Evolutionary conservation across 2,113 vertebrate genomes (phyloP).

Genomic region (Myotis davidii): DNA sequence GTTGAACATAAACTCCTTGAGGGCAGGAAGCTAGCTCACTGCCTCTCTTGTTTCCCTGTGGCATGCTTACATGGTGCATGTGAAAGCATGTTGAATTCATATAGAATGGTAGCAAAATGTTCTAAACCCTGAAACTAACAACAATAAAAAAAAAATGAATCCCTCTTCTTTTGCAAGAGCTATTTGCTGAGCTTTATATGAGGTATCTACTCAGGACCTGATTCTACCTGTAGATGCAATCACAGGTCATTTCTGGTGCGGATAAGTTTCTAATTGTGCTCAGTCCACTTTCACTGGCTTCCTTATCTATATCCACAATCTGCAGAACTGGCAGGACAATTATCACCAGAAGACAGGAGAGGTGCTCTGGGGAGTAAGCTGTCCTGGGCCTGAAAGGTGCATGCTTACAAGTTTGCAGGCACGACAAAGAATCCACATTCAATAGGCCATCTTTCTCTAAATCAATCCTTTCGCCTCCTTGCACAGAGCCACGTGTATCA

Average conservation of each 20-base stretch:
- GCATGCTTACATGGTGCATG: background rate
- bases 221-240: conserved; percentile 42
- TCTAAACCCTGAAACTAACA: background rate
- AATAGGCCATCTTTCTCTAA: conserved; percentile 49
- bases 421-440: conserved; percentile 34
- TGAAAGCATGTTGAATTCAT: background rate
- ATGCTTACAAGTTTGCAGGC: conserved; percentile 33
- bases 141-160: conserved; percentile 28
- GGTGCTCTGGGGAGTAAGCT: background rate
- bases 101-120: background rate
- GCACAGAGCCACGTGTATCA: background rate
- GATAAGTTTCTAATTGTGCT: conserved; percentile 63
- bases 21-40: background rate
- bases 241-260: conserved; percentile 21
- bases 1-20: conserved; percentile 13
- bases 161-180: conserved; percentile 13
- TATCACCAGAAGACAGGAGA: conserved; percentile 52
- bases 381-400: conserved; percentile 39
- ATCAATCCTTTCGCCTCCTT: conserved; percentile 38
- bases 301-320: conserved; percentile 58
- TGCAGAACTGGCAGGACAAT: conserved; percentile 61
- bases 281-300: conserved; percentile 39
- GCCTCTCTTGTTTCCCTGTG: background rate
- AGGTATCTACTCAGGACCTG: background rate
- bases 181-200: conserved; percentile 11